Conservation (phyloP, 2,797 vertebrate genomes). For the Spinus olivaceus region DNA sequence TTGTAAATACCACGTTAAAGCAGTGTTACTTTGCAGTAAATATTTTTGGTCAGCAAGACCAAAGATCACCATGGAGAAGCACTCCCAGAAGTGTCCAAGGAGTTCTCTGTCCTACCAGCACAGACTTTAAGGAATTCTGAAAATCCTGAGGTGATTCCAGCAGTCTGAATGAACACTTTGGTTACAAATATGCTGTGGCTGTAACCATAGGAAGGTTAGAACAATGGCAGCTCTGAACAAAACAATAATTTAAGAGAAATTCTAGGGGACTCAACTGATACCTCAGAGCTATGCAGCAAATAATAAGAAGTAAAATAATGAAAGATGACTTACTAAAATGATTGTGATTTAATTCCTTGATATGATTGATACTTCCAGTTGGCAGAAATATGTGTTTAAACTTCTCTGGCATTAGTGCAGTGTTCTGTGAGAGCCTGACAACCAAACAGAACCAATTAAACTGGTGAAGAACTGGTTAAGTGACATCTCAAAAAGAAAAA, state of each 20-base stretch:
- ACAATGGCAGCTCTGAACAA: neutral
- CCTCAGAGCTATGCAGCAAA: neutral
- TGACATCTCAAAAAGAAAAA: neutral
- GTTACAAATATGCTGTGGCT: neutral
- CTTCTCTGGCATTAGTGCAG: neutral
- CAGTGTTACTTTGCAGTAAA: neutral
- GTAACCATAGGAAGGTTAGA: neutral
- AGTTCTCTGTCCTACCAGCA: neutral
- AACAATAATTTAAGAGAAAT: neutral
- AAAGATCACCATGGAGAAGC: neutral
- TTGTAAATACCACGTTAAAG: neutral
- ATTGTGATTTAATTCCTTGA: neutral
- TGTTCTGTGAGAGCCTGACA: neutral
- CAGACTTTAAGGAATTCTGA: neutral
- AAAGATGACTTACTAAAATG: neutral
- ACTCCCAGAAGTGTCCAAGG: neutral
- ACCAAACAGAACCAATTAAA: neutral
- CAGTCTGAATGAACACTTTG: neutral
- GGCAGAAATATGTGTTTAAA: neutral
- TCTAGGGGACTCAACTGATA: neutral
- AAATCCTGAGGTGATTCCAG: neutral
- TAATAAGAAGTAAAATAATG: neutral
- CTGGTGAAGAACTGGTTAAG: neutral
- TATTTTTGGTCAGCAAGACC: neutral
- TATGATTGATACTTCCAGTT: neutral